Evolutionary conservation across 2,113 vertebrate genomes (phyloP).

Genomic region (rabbit (Oryctolagus cuniculus)): DNA sequence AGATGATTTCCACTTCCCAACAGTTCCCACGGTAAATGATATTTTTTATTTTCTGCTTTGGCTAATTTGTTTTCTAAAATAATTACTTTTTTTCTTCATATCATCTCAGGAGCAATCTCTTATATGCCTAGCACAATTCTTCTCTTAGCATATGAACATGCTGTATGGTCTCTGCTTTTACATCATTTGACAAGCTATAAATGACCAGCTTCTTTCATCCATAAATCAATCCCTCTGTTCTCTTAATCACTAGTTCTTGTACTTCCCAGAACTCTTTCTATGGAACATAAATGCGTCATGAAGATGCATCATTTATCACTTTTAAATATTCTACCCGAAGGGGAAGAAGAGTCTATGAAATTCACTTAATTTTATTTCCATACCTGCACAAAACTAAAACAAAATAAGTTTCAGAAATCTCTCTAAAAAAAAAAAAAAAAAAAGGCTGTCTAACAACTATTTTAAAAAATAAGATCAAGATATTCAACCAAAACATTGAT

Average conservation of each 20-base stretch:
- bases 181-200: conserved; percentile 59
- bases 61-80: conserved; percentile 51
- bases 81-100: not conserved
- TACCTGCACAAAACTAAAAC: conserved; percentile 47
- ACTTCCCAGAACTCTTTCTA: conserved; percentile 79
- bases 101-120: not conserved
- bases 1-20: conserved; percentile 54
- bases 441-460: not conserved
- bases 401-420: conserved; percentile 15
- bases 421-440: not conserved
- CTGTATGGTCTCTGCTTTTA: conserved; percentile 49
- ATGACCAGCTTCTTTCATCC: conserved; percentile 63
- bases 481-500: conserved; percentile 7
- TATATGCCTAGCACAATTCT: not conserved
- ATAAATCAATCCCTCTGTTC: conserved; percentile 78
- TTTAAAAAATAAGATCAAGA: conserved; percentile 55
- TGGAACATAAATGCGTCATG: conserved; percentile 69
- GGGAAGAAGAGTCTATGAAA: not conserved
- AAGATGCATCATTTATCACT: conserved; percentile 72
- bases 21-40: conserved; percentile 20
- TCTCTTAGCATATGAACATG: not conserved
- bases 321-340: conserved; percentile 68
- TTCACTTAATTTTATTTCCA: conserved; percentile 58
- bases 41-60: conserved; percentile 32
- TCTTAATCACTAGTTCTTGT: conserved; percentile 65